Base-by-base conservation (phyloP, 2,888 invertebrate genomes). In the Halictus ligatus region DNA sequence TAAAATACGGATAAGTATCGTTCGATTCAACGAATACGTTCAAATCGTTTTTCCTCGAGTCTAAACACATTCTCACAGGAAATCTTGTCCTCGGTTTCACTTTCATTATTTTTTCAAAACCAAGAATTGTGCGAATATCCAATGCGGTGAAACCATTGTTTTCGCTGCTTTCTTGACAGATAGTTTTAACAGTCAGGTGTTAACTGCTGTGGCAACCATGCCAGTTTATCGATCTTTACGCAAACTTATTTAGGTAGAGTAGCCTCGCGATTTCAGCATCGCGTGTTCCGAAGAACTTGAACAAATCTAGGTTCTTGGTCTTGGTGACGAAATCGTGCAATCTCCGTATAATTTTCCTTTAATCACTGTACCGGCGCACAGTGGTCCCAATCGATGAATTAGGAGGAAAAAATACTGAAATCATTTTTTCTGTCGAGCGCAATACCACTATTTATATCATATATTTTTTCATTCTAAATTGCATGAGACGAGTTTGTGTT, bases 191-290 rank as follows among this genome's bases (percentile, higher is more conserved):
- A 43, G n/a, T 48, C 40, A 58, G 40, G 50, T 73, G 60, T 76
- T 67, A 21, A 60, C 69, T 75, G 76, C 67, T 21, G 40, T 67
- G 72, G 82, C 83, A 78, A 50, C 46, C 64, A 72, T 50, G 35
- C 13, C 67, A 74, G 78, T 74, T 80, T 83, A 87, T 87, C 82
- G 82, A 87, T 87, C 82, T 85, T 78, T 18, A 48, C 60, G 43
- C 13, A 40, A 60, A 67, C 69, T 69, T 54, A 71, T 50, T 40
- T 43, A 13, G 60, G 35, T 58, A 69, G 43, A 13, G 72, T 8
- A 67, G 48, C 48, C 74, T 58, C 2, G 48, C 71, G 74, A 71
- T 71, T 77, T 60, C 18, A 35, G 64, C 25, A 35, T 85, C 80
- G 77, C 78, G 71, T 85, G 85, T 71, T 69, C 67, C 60, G 15